These are phyloP conservation scores for Drosophila subsilvestris DNA, from an alignment of 2,888 invertebrate genomes.

Conservation along the genomic window DNA sequence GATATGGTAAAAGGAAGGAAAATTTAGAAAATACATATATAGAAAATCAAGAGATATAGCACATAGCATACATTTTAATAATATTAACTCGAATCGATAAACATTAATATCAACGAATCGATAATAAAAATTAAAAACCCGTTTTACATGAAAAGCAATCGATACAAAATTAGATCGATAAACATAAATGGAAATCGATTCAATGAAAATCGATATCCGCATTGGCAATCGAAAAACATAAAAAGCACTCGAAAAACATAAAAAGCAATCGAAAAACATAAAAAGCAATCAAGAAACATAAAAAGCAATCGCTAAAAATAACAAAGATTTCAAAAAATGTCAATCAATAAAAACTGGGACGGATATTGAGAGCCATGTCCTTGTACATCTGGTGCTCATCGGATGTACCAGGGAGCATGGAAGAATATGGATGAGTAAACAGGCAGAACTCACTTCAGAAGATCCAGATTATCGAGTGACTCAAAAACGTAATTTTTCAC, in stretches of 20 bases:
- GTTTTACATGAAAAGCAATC: not conserved
- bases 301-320: not conserved
- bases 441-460: slow-evolving; percentile 72
- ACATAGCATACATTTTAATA: too few species aligned
- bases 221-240: too few species aligned
- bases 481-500: slow-evolving; percentile 76
- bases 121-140: too few species aligned
- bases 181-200: too few species aligned
- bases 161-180: not conserved
- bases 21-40: not conserved
- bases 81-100: too few species aligned
- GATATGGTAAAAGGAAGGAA: not conserved
- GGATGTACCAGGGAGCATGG: not conserved
- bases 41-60: not conserved
- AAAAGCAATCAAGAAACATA: not conserved
- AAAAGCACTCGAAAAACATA: not conserved
- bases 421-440: not conserved
- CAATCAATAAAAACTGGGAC: not conserved
- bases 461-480: slow-evolving; percentile 79
- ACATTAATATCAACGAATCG: too few species aligned
- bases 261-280: slow-evolving; percentile 3
- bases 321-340: not conserved
- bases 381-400: not conserved
- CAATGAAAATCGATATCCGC: too few species aligned
- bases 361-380: too few species aligned